Conservation (phyloP, 2,113 vertebrate species). For the Mastomys coucha region DNA sequence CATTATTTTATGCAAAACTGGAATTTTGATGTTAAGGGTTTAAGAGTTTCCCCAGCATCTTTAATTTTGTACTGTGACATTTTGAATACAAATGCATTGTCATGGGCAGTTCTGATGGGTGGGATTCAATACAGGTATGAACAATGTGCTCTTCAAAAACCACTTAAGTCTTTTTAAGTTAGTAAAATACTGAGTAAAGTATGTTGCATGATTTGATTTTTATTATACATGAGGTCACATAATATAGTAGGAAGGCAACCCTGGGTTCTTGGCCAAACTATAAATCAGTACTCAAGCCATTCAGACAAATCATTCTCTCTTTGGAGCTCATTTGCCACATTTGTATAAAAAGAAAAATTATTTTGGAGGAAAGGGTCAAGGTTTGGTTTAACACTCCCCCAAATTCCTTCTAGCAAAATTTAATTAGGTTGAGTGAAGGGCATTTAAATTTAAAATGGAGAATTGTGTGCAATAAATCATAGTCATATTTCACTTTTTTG, state of each 20-base stretch:
- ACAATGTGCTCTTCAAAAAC: conserved; percentile 52
- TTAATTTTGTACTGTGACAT: conserved; percentile 37
- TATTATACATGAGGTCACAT: conserved; percentile 58
- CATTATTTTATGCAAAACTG: conserved; percentile 5
- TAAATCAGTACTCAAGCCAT: conserved; percentile 62
- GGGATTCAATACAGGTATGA: conserved; percentile 8
- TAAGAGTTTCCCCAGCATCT: conserved; percentile 11
- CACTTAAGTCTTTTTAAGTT: neutral
- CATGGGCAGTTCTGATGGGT: conserved; percentile 42
- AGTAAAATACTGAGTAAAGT: neutral
- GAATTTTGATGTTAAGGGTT: conserved; percentile 38
- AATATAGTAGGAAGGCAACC: conserved; percentile 54
- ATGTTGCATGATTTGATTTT: conserved; percentile 71
- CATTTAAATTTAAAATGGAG: conserved; percentile 43
- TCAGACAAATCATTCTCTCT: conserved; percentile 55
- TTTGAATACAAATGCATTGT: conserved; percentile 46
- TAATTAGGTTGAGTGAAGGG: conserved; percentile 37
- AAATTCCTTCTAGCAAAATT: conserved; percentile 61
- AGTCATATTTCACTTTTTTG: conserved; percentile 41
- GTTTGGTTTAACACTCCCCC: conserved; percentile 32
- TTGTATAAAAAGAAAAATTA: conserved; percentile 51
- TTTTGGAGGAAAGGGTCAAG: neutral
- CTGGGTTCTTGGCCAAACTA: conserved; percentile 22
- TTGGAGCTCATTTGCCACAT: conserved; percentile 49
- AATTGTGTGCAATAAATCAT: conserved; percentile 48